These are phyloP conservation scores for Xenotilapia leptura DNA, from an alignment of 2,113 vertebrate species.

Conservation along the genomic window DNA sequence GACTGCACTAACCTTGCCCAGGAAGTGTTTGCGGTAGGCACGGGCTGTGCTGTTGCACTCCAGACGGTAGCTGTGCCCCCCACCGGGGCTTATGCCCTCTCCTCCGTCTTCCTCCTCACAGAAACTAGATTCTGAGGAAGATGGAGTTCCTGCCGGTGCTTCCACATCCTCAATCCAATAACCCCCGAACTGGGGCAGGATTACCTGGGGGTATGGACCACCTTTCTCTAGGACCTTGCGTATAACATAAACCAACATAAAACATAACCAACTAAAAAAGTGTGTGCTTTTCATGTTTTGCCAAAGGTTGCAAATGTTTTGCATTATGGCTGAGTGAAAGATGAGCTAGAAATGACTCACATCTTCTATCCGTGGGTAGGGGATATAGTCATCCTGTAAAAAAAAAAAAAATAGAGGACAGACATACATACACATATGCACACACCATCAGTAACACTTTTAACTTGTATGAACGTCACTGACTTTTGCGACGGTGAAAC, in stretches of 20 bases:
- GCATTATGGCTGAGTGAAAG: not conserved
- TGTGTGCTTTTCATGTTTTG: not conserved
- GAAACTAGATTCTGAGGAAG: conserved; percentile 77
- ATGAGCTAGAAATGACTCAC: conserved; percentile 67
- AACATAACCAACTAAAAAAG: not conserved
- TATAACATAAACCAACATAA: not conserved
- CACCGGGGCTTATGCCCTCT: conserved; percentile 71
- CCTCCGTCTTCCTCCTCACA: conserved; percentile 81
- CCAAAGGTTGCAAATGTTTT: not conserved
- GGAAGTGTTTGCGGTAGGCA: conserved; percentile 91
- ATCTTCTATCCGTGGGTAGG: conserved; percentile 94
- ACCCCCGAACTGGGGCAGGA: conserved; percentile 94
- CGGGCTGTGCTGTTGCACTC: conserved; percentile 88
- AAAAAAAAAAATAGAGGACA: conserved; percentile 38
- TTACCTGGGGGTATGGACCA: conserved; percentile 90
- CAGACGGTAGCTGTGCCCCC: conserved; percentile 73
- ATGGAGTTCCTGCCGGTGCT: conserved; percentile 70
- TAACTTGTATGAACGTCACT: not conserved
- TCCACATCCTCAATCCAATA: conserved; percentile 98
- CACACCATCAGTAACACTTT: not conserved
- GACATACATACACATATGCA: not conserved
- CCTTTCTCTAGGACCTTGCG: conserved; percentile 85
- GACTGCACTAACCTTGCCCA: conserved; percentile 83
- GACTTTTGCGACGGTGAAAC: not conserved
- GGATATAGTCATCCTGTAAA: conserved; percentile 92